A percentile compares a stretch with the other conserved stretches of the same genome.
Conservation (phyloP, 2,797 vertebrate genomes). For the Scolopax bukidnonensis region DNA sequence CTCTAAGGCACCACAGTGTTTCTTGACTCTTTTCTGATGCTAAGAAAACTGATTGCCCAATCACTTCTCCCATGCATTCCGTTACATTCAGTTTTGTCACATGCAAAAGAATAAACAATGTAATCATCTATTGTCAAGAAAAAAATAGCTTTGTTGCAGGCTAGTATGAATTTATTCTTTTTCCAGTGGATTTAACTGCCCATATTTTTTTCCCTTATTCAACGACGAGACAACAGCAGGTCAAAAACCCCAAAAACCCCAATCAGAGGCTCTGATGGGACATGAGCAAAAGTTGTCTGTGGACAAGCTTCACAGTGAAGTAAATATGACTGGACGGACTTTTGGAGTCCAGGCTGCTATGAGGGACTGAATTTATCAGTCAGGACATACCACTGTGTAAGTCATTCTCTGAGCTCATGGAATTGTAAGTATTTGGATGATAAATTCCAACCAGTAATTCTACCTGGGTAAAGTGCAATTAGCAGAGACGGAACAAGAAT, state of each 20-base stretch:
- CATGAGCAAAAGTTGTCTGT: not conserved
- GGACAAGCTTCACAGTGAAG: not conserved
- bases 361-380: not conserved
- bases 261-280: not conserved
- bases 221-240: not conserved
- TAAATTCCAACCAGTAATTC: not conserved
- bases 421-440: not conserved
- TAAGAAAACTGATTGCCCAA: not conserved
- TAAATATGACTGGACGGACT: not conserved
- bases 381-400: not conserved
- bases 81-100: not conserved
- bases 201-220: not conserved
- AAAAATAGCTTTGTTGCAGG: not conserved
- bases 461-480: not conserved
- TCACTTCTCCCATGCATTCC: not conserved
- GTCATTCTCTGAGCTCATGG: not conserved
- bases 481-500: not conserved
- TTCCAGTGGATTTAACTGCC: not conserved
- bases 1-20: not conserved
- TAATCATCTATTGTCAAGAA: not conserved
- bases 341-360: not conserved
- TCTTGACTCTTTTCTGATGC: not conserved
- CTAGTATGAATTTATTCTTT: not conserved
- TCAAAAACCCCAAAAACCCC: not conserved
- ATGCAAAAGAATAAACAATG: not conserved